phyloP scores from a whole-genome alignment of 2,797 vertebrate genomes.

The Pseudotriccus pelzelni region DNA sequence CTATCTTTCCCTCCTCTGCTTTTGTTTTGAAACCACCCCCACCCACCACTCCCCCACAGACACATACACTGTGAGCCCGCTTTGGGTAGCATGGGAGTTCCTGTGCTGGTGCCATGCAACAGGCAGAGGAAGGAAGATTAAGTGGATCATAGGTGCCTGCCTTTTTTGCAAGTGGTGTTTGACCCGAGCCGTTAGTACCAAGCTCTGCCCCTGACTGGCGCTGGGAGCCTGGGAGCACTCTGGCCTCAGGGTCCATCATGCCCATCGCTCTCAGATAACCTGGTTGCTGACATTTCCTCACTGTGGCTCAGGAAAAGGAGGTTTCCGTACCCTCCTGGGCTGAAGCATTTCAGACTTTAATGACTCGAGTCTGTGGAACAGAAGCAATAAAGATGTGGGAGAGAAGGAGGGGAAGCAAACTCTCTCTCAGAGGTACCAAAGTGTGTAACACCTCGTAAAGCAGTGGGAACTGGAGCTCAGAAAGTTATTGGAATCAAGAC shows the following conservation, averaged over 20 bases:
- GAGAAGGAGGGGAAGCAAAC: constrained; percentile 62
- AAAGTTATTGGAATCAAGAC: constrained; percentile 63
- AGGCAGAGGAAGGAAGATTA: neutral
- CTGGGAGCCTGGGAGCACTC: neutral
- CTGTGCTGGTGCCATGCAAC: neutral
- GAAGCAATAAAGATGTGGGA: constrained; percentile 72
- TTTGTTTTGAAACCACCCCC: neutral
- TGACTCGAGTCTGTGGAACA: constrained; percentile 68
- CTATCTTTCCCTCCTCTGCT: neutral
- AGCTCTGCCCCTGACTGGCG: neutral
- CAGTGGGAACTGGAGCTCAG: constrained; percentile 45
- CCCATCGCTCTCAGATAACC: neutral
- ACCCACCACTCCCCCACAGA: rapidly evolving
- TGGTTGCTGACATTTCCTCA: neutral
- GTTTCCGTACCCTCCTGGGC: constrained; percentile 8
- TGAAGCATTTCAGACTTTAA: constrained; percentile 60
- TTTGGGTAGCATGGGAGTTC: rapidly evolving
- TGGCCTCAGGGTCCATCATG: neutral
- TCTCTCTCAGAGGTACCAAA: constrained; percentile 64
- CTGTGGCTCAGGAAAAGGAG: neutral
- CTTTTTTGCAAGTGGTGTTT: neutral
- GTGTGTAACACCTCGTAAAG: constrained; percentile 75
- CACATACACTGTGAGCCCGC: neutral
- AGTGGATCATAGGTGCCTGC: rapidly evolving
- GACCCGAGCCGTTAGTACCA: neutral